Base-by-base conservation (phyloP, 1,140 invertebrate species). In the Zaprionus kolodkinae region DNA sequence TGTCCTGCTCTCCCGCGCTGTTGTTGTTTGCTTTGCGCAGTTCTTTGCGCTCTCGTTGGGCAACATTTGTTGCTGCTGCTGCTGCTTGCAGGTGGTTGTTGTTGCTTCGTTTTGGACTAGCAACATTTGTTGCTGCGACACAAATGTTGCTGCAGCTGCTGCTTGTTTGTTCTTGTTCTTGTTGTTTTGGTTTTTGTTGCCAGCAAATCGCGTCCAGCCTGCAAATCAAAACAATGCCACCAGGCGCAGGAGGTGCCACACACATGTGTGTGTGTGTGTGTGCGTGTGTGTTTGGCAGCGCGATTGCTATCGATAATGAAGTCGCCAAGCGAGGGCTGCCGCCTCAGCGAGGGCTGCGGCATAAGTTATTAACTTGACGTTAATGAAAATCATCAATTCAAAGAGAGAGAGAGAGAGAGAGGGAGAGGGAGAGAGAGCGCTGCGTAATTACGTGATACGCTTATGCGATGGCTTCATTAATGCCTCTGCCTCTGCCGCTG, bases 301-400 rank as follows among this genome's bases (percentile, higher is more conserved):
- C 72, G 76, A 75, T 76, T 75, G 72, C 72, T 76, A 78, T 76
- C 79, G 67, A 74, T 87, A 79, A 85, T 82, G 79, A 74, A 84
- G 78, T 79, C 72, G 59, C 50, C 66, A 30, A 30, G 27, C 27
- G 27, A 30, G 27, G 27, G 27, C 27, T 30, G 38, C 21, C 21
- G 21, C 21, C 21, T 21, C 1, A 30, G 27, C 27, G 27, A 30
- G 27, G 27, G 27, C 27, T 30, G 38, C 70, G 71, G 68, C 64
- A 71, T 65, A 86, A 86, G 83, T 87, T 86, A 86, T 86, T 86
- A 88, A 83, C 75, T 86, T 83, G 83, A 87, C 83, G 83, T 86
- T 88, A 87, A 87, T 88, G 83, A 88, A 88, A 79, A 88, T 80
- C 83, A 87, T 87, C 83, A 83, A 87, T 86, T 86, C 45, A 25